These are phyloP conservation scores for Arion vulgaris DNA, from an alignment of 1,140 invertebrate species.

Conservation along the genomic window DNA sequence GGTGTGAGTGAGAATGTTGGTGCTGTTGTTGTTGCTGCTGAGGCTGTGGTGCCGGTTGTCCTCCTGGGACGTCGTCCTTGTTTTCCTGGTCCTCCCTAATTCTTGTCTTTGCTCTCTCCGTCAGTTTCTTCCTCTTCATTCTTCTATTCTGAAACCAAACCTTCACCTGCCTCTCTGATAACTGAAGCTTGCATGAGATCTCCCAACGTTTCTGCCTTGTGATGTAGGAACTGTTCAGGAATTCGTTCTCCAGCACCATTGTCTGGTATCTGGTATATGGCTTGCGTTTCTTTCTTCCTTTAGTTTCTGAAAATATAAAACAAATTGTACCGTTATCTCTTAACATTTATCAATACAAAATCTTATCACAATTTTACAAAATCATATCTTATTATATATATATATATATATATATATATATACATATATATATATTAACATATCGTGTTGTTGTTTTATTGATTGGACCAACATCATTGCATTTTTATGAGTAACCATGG, in stretches of 20 bases:
- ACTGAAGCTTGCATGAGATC: conserved; percentile 89
- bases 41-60: neutral
- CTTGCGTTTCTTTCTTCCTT: conserved; percentile 79
- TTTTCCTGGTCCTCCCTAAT: conserved; percentile 53
- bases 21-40: conserved; percentile 15
- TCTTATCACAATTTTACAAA: too few relatives aligned
- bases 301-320: conserved; percentile 63
- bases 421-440: too few relatives aligned
- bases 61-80: conserved; percentile 42
- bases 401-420: too few relatives aligned
- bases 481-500: too few relatives aligned
- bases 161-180: conserved; percentile 90
- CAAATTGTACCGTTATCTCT: too few relatives aligned
- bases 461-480: too few relatives aligned
- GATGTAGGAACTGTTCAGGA: conserved; percentile 79
- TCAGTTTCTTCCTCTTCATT: conserved; percentile 97
- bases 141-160: conserved; percentile 90
- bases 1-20: conserved; percentile 9
- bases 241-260: conserved; percentile 79
- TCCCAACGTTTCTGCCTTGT: conserved; percentile 86
- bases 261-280: conserved; percentile 94
- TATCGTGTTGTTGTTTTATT: too few relatives aligned
- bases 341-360: too few relatives aligned
- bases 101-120: conserved; percentile 47
- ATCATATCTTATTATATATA: too few relatives aligned